Base-by-base conservation (phyloP, 2,888 invertebrate species). In the Empis stercorea region DNA sequence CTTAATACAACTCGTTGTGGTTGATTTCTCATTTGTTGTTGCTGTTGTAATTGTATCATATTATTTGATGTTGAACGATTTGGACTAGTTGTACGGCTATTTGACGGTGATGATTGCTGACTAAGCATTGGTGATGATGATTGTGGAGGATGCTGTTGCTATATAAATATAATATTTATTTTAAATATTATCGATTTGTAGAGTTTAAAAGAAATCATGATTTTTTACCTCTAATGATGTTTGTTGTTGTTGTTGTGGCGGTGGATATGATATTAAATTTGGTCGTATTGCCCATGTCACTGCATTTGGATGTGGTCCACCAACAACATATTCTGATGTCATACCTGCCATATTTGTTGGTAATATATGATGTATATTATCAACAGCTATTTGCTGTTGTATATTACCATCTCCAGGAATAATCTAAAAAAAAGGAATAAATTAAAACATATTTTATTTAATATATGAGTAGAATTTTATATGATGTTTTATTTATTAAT, bases 71-170 rank as follows among this genome's bases (percentile, higher is more conserved):
- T 55, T 46, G 51, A 47, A 44, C 76, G 65, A 54, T 74, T 75
- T 5, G 84, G 84, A 45, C 84, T 84, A 32, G 76, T 75, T 45
- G 82, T 75, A 58, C 84, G 76, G 58, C 86, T 87, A 62, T 84
- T 84, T 51, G 82, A 80, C 41, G 87, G 87, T 40, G 88, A 87
- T 45, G 84, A 80, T 57, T 78, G 76, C 55, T 79, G 78, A 60
- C 80, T 81, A 62, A 84, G 76, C 65, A 83, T 75, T 11, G 86
- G 84, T 43, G 86, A 84, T 51, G 79, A 70, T 45, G 83, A 76
- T 54, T 63, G 67, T 11, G 73, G 70, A 42, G 76, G 76, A 59
- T 74, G 60, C 57, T 52, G 55, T 57, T 51, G 40, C 10, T 20
- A 23, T 39, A 15, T 15, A 6, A 34, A 4, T n/a, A 34, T n/a